Evolutionary conservation across 2,113 vertebrate species (phyloP).

Genomic region (Silurus meridionalis): DNA sequence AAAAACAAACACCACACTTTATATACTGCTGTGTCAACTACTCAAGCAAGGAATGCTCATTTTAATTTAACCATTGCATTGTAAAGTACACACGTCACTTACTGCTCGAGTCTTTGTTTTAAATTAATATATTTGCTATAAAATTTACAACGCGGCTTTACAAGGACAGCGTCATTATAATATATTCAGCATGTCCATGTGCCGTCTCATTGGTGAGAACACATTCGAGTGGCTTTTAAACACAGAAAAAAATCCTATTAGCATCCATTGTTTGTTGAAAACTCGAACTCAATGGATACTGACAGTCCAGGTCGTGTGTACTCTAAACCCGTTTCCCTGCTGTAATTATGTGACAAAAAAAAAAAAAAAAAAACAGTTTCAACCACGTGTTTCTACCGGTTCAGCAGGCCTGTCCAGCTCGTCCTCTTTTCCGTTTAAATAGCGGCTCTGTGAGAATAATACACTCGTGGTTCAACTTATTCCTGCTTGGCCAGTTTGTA

Average conservation of each 20-base stretch:
- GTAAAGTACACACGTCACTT: constrained; percentile 8
- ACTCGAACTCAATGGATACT: not conserved
- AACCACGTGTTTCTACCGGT: constrained; percentile 17
- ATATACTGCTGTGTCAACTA: not conserved
- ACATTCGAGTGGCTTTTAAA: constrained; percentile 1
- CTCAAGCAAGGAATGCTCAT: not conserved
- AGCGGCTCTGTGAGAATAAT: constrained; percentile 16
- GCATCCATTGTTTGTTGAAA: constrained; percentile 12
- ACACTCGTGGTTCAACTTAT: constrained; percentile 44
- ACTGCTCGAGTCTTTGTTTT: not conserved
- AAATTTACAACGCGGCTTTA: not conserved
- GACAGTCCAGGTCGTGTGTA: not conserved
- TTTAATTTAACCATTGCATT: constrained; percentile 29
- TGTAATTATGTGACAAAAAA: not conserved
- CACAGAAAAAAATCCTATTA: constrained; percentile 43
- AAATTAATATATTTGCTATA: not conserved
- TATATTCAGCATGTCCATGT: not conserved
- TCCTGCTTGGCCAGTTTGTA: constrained; percentile 76
- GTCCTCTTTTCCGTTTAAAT: constrained; percentile 47
- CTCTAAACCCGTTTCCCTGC: not conserved
- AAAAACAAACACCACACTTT: not conserved
- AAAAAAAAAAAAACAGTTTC: not conserved
- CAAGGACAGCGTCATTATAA: not conserved
- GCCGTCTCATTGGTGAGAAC: constrained; percentile 53
- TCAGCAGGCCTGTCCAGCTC: constrained; percentile 31